A percentile compares a stretch with the other conserved stretches of the same genome.
These are phyloP conservation scores for Patella pellucida DNA, from an alignment of 2,888 invertebrate species.

Conservation along the genomic window DNA sequence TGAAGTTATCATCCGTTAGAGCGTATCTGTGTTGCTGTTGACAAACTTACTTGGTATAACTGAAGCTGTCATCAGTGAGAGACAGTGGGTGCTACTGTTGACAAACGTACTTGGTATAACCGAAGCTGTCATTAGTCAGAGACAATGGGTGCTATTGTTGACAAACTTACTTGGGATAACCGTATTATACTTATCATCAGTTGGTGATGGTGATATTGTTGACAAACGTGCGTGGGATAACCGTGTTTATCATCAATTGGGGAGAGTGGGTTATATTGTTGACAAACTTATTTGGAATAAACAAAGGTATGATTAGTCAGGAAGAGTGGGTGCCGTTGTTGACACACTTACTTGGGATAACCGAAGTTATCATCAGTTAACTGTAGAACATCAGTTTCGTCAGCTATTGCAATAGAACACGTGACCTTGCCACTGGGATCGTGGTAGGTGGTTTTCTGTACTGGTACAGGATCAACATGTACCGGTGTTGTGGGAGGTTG, in stretches of 20 bases:
- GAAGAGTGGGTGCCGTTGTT: neutral
- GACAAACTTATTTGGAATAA: too few species aligned
- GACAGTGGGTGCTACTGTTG: neutral
- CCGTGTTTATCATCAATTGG: too few species aligned
- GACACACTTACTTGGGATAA: neutral
- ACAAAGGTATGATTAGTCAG: neutral
- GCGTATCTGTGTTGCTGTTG: too few species aligned
- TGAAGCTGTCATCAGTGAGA: neutral
- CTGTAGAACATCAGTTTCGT: neutral
- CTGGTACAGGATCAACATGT: neutral
- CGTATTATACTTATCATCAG: neutral
- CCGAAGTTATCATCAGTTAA: slow-evolving; percentile 5
- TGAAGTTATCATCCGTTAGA: too few species aligned
- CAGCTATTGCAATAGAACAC: neutral
- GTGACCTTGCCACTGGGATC: neutral
- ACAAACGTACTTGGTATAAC: neutral
- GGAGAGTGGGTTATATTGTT: too few species aligned
- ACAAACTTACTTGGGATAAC: neutral
- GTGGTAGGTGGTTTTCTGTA: neutral
- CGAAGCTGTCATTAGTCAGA: neutral
- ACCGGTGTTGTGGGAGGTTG: neutral
- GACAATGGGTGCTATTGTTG: neutral
- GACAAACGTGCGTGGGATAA: too few species aligned
- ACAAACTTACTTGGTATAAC: too few species aligned
- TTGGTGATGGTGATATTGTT: neutral